Evolutionary conservation across 2,797 vertebrate species (phyloP).

Genomic region (Jordanella pulchra): DNA sequence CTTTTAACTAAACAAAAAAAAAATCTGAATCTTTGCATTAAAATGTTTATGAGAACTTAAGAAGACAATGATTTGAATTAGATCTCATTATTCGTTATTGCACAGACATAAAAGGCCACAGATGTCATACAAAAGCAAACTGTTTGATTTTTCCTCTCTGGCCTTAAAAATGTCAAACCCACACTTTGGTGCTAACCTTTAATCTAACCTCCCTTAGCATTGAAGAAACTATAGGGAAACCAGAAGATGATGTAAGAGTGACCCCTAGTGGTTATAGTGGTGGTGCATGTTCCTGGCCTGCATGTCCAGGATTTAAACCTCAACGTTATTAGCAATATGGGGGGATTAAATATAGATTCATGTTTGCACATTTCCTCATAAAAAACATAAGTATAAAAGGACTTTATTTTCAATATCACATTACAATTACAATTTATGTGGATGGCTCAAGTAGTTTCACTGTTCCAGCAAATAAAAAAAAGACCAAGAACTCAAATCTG

Average conservation of each 20-base stretch:
- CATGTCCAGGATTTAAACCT: background rate
- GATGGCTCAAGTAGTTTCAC: background rate
- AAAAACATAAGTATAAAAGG: background rate
- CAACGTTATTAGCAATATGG: background rate
- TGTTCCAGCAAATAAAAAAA: background rate
- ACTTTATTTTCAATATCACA: background rate
- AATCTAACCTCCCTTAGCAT: slow-evolving; percentile 14
- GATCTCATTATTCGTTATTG: background rate
- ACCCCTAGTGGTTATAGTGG: slow-evolving; percentile 66
- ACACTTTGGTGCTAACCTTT: slow-evolving; percentile 20
- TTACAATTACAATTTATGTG: background rate
- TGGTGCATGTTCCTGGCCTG: background rate
- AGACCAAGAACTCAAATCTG: too few species aligned
- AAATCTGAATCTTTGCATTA: slow-evolving; percentile 19
- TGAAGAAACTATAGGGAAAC: background rate
- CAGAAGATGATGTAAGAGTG: slow-evolving; percentile 69
- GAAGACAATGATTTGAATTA: slow-evolving; percentile 20
- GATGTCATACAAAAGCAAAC: slow-evolving; percentile 33
- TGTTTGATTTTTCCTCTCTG: slow-evolving; percentile 35
- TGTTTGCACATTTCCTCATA: background rate
- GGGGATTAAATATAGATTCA: background rate
- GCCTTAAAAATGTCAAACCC: slow-evolving; percentile 39
- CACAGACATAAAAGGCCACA: slow-evolving; percentile 37
- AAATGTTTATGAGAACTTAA: slow-evolving; percentile 1
- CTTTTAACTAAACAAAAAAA: slow-evolving; percentile 15